Percentiles rank a stretch among this genome's conserved stretches.
Conservation (phyloP, 2,888 invertebrate species). For the Troglohyphantes excavatus region DNA sequence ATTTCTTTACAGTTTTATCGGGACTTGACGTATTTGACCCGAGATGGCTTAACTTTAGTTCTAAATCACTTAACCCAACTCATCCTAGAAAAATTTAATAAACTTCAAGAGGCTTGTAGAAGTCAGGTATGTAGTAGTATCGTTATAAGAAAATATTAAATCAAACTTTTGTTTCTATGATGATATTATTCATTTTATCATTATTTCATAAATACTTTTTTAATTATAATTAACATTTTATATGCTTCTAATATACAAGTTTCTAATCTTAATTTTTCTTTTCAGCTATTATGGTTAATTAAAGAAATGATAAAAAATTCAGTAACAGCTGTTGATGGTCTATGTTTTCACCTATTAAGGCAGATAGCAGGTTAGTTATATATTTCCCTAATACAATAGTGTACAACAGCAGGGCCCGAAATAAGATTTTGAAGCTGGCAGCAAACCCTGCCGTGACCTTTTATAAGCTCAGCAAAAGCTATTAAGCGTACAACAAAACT, state of each 20-base stretch:
- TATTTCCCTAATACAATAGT: no score
- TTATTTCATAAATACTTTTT: no score
- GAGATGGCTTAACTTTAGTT: conserved; percentile 93
- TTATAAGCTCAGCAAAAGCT: no score
- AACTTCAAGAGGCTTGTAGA: conserved; percentile 91
- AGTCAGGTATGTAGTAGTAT: conserved; percentile 82
- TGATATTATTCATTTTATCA: no score
- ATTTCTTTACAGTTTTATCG: conserved; percentile 87
- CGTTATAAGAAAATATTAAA: neutral
- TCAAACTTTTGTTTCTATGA: no score
- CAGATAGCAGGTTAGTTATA: conserved; percentile 89
- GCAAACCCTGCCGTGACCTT: no score
- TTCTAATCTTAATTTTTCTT: no score
- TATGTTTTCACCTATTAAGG: conserved; percentile 94
- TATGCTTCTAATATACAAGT: no score
- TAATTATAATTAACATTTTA: conserved; percentile 6
- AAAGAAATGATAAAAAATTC: conserved; percentile 95
- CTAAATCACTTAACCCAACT: conserved; percentile 91
- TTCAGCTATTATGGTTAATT: conserved; percentile 93
- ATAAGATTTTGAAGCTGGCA: no score
- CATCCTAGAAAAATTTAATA: conserved; percentile 93
- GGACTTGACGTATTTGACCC: conserved; percentile 93
- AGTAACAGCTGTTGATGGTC: conserved; percentile 92
- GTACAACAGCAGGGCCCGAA: no score
- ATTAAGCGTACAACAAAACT: no score